These are phyloP conservation scores for Epinotia ramella DNA, from an alignment of 2,888 invertebrate species.

Conservation along the genomic window DNA sequence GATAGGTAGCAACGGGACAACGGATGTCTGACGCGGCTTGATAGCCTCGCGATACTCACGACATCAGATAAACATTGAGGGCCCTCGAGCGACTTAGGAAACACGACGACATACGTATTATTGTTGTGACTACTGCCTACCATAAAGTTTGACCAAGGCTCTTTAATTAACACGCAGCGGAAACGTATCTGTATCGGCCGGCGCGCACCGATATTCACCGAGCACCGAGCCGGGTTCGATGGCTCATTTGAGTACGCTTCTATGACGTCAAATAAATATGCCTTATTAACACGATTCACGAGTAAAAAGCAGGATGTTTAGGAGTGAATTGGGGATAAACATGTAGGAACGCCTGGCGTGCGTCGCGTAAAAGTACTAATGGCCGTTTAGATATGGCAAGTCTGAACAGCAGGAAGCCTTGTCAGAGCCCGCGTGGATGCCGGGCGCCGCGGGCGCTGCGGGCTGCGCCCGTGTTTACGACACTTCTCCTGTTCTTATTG, in stretches of 20 bases:
- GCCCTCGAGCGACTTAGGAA: slow-evolving; percentile 65
- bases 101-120: slow-evolving; percentile 64
- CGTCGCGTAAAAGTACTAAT: slow-evolving; percentile 78
- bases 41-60: slow-evolving; percentile 69
- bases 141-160: slow-evolving; percentile 67
- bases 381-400: slow-evolving; percentile 70
- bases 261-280: slow-evolving; percentile 73
- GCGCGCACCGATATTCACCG: slow-evolving; percentile 28
- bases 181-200: slow-evolving; percentile 60
- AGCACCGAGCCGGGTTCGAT: slow-evolving; percentile 58
- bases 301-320: slow-evolving; percentile 79
- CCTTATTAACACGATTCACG: slow-evolving; percentile 76
- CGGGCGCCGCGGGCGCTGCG: slow-evolving; percentile 62
- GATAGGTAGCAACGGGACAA: slow-evolving; percentile 65
- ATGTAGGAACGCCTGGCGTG: slow-evolving; percentile 70
- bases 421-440: slow-evolving; percentile 55
- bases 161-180: slow-evolving; percentile 75
- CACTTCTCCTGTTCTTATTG: slow-evolving; percentile 69
- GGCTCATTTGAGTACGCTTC: slow-evolving; percentile 64
- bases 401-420: slow-evolving; percentile 77
- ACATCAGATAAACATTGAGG: slow-evolving; percentile 73
- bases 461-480: slow-evolving; percentile 66
- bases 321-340: slow-evolving; percentile 79
- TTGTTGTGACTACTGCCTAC: slow-evolving; percentile 73
- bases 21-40: slow-evolving; percentile 66